Conservation (phyloP, 2,797 vertebrate species). For the Channa striata region DNA sequence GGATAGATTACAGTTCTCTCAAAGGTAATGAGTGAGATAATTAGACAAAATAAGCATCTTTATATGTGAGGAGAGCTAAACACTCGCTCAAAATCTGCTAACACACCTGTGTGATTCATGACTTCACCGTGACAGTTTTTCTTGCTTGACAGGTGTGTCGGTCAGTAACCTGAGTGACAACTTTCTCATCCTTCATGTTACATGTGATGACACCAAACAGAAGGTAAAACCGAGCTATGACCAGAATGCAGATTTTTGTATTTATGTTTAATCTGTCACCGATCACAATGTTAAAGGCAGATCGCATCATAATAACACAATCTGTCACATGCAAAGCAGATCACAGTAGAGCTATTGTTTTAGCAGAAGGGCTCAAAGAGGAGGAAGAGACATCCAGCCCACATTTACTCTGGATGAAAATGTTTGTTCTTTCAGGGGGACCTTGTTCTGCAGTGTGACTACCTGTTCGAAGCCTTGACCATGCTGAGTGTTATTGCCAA, state of each 20-base stretch:
- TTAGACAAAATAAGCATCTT: not conserved
- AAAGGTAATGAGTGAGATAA: constrained; percentile 82
- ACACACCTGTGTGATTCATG: not conserved
- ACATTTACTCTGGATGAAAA: too few relatives aligned
- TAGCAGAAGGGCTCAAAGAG: too few relatives aligned
- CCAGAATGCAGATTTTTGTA: too few relatives aligned
- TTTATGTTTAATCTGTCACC: not conserved
- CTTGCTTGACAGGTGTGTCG: constrained; percentile 86
- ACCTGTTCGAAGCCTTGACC: constrained; percentile 89
- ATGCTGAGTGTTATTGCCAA: constrained; percentile 87
- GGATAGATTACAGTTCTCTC: constrained; percentile 87
- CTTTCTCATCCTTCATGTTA: constrained; percentile 91
- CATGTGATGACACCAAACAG: constrained; percentile 88
- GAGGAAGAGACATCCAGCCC: too few relatives aligned
- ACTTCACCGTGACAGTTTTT: constrained; percentile 3
- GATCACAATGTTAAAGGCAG: not conserved
- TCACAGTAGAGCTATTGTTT: too few relatives aligned
- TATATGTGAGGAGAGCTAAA: not conserved
- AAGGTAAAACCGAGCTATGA: constrained; percentile 83
- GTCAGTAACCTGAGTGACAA: constrained; percentile 92
- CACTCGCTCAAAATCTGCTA: not conserved
- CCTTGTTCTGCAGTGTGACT: constrained; percentile 89
- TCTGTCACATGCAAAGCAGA: not conserved
- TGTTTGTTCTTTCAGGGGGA: constrained; percentile 86
- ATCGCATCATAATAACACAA: not conserved